phyloP scores from a whole-genome alignment of 2,888 invertebrate genomes.

The Standfussiana lucernea region DNA sequence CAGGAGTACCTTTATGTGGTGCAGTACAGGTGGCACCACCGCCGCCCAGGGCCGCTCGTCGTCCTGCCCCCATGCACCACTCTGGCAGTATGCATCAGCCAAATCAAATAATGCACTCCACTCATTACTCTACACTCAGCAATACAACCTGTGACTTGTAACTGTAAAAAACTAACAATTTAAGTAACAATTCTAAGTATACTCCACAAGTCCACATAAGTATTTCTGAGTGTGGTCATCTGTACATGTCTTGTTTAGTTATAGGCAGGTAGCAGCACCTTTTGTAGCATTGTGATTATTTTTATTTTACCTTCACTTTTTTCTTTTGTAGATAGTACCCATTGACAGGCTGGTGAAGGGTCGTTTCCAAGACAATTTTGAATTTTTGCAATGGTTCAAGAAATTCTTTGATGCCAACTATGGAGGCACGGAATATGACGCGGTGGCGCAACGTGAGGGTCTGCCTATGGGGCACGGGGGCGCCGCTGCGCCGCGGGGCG shows the following conservation, averaged over 20 bases:
- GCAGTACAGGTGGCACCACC: conserved; percentile 71
- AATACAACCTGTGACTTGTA: conserved; percentile 64
- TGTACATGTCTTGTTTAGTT: conserved; percentile 58
- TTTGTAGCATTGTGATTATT: conserved; percentile 75
- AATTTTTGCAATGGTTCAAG: conserved; percentile 99
- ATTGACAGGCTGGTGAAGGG: conserved; percentile 99
- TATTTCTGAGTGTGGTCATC: conserved; percentile 73
- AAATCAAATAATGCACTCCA: conserved; percentile 69
- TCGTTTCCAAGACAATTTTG: conserved; percentile 99
- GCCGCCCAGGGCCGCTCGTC: conserved; percentile 70
- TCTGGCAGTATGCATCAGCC: conserved; percentile 86
- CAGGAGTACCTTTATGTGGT: conserved; percentile 87
- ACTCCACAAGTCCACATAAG: conserved; percentile 24
- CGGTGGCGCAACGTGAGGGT: conserved; percentile 96
- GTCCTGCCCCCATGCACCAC: conserved; percentile 78
- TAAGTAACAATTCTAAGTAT: conserved; percentile 34
- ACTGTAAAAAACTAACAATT: conserved; percentile 20
- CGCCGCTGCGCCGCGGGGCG: conserved; percentile 87
- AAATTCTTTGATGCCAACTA: conserved; percentile 99
- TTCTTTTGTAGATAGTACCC: conserved; percentile 95
- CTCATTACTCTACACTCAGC: conserved; percentile 73
- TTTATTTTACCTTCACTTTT: conserved; percentile 83
- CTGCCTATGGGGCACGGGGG: conserved; percentile 96
- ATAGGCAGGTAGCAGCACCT: conserved; percentile 76
- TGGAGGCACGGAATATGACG: conserved; percentile 98